phyloP scores from a whole-genome alignment of 2,113 vertebrate genomes.

The Anolis carolinensis region DNA sequence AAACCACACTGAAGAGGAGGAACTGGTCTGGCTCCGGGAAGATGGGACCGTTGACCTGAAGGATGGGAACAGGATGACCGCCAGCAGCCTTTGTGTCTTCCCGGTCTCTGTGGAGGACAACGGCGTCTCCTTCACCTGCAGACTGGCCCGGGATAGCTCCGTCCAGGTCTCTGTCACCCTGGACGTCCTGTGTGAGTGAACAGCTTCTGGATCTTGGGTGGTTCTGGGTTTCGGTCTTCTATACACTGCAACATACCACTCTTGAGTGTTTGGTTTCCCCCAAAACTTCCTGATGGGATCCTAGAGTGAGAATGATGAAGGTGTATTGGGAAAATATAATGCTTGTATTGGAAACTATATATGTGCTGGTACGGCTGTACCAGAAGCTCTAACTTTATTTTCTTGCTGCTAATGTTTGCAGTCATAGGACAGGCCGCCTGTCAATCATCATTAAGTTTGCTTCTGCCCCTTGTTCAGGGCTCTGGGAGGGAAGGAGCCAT shows the following conservation, averaged over 20 bases:
- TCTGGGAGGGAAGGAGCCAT: too few relatives aligned
- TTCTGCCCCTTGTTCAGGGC: too few relatives aligned
- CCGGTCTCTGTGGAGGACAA: slow-evolving; percentile 63
- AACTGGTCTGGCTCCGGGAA: slow-evolving; percentile 76
- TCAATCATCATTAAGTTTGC: too few relatives aligned
- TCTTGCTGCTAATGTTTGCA: too few relatives aligned
- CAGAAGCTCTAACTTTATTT: too few relatives aligned
- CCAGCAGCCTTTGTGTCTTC: slow-evolving; percentile 75
- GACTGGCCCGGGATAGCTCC: slow-evolving; percentile 56
- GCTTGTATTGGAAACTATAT: too few relatives aligned
- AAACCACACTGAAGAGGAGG: slow-evolving; percentile 67
- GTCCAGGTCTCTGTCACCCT: slow-evolving; percentile 71
- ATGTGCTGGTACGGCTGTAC: too few relatives aligned
- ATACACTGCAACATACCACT: too few relatives aligned
- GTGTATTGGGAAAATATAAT: too few relatives aligned
- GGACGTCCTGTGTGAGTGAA: slow-evolving; percentile 77
- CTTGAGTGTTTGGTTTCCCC: not conserved
- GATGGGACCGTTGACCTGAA: slow-evolving; percentile 54
- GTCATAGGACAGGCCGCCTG: too few relatives aligned
- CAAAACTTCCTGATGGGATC: too few relatives aligned
- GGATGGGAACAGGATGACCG: slow-evolving; percentile 72
- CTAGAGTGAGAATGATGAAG: too few relatives aligned
- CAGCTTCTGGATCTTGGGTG: not conserved
- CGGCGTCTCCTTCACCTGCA: slow-evolving; percentile 73
- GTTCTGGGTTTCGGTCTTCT: not conserved